Evolutionary conservation across 2,888 invertebrate species (phyloP), one percentile per base, ranked within the genome.

Genomic region (Philhelius pedissequus): DNA sequence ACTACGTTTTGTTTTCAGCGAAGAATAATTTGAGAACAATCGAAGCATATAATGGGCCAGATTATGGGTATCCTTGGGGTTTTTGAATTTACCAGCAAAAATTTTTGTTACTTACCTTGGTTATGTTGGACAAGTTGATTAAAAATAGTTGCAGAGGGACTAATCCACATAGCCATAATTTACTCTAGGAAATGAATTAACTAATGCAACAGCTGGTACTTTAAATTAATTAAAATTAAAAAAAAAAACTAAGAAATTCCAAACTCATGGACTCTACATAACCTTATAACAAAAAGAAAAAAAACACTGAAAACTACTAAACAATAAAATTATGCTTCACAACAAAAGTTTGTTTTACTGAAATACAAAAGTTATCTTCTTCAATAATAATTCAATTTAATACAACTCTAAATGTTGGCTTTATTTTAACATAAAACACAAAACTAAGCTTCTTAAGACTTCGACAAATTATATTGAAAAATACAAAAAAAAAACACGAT

Each of bases 91-190:
- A n/a, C 22, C 35, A 25, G 20, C 2, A 22, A 25, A 58, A 40
- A 15, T 15, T 38, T 25, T 22, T 38, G 25, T 9, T 25, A 58
- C 58, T 22, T 22, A 20, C 7, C 35, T 32, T 22, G 20, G 13
- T 35, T 58, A 58, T 38, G 9, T 73, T 32, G 38, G 22, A n/a
- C 62, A 77, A 82, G 68, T 71, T 73, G 73, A 82, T 82, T 82
- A 82, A 77, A 82, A 68, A 27, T 68, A 71, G 20, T 77, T 62
- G 15, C 38, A 70, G 58, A 56, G 30, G 62, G 50, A 60, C 48
- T 50, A 66, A 35, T 27, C 52, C 35, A 71, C 32, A 43, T n/a
- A n/a, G n/a, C n/a, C n/a, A n/a, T 71, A 68, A 77, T 82, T 82
- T 73, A 73, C 60, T 45, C 32, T 20, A 52, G 25, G 54, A 73